Base-by-base conservation (phyloP, 2,888 invertebrate genomes). In the Cerastoderma edule region DNA sequence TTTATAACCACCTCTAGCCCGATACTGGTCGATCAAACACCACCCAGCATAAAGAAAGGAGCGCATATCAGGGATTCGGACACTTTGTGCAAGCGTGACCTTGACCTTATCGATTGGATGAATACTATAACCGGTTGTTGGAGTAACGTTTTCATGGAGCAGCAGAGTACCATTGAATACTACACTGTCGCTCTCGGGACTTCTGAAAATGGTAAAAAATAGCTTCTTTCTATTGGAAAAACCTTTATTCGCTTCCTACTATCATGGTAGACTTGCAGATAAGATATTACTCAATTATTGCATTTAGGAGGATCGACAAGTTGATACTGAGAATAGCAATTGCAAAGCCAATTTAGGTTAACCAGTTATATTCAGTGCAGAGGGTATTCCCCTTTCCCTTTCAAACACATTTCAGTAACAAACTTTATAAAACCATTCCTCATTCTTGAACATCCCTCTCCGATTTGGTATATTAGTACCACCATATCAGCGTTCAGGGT, bases 101-200 rank as follows among this genome's bases (percentile, higher is more conserved):
- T 73, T n/a, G 87, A 87, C 35, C 71, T 75, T 56, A 67, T 83
- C 22, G 84, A 73, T n/a, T 71, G 71, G 64, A 71, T 65, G 22
- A 72, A 79, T 28, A 71, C 64, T 6, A 76, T 85, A 2, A 74
- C 74, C 10, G 81, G 75, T n/a, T 85, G 85, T 44, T 87, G 87
- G 87, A 19, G 33, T 1, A 72, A 71, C 6, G 85, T 87, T 8
- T 79, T 79, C 48, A n/a, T 2, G 24, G 75, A 79, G 35, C 35
- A 39, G 19, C 75, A 79, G 54, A 48, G 75, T 1, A 32, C 1
- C 8, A 69, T 79, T 8, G 33, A 44, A 16, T 32, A 79, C 54
- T 79, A 54, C 56, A 64, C 33, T 4, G 63, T 79, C 33, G 39
- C 60, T 3, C 28, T 79, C n/a, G 83, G 83, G 13, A 77, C 79